Evolutionary conservation across 1,140 invertebrate genomes (phyloP).

Genomic region (Nasonia vitripennis): DNA sequence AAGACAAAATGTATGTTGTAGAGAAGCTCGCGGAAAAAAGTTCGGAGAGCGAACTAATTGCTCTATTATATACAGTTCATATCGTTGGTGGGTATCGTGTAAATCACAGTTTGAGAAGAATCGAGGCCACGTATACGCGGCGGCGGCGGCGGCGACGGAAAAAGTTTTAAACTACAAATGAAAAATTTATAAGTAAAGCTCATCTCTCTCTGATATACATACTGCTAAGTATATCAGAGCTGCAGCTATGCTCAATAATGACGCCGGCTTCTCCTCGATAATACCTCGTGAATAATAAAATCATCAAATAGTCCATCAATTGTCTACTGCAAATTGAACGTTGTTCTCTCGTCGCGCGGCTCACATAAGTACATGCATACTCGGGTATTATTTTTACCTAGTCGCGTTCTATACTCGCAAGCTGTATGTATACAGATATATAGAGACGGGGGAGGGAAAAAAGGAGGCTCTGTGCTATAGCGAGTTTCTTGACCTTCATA

Average conservation of each 20-base stretch:
- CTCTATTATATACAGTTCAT: neutral
- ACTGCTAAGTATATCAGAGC: neutral
- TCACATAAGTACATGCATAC: neutral
- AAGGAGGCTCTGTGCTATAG: conserved; percentile 4
- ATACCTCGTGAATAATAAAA: conserved; percentile 16
- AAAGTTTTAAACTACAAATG: conserved; percentile 4
- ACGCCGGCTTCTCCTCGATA: neutral
- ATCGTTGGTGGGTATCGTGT: neutral
- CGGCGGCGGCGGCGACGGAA: neutral
- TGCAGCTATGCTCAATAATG: neutral
- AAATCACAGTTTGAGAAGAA: neutral
- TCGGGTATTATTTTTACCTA: conserved; percentile 14
- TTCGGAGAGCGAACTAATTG: too few species aligned
- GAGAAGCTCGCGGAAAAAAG: too few species aligned
- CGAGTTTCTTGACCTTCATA: conserved; percentile 29
- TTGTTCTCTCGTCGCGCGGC: neutral
- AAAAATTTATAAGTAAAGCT: neutral
- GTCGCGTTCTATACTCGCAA: conserved; percentile 1
- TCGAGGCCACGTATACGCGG: neutral
- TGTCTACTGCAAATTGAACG: conserved; percentile 9
- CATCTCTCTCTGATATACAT: neutral
- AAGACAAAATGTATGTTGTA: too few species aligned
- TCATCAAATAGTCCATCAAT: conserved; percentile 17
- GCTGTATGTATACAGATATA: neutral
- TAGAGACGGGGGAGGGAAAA: neutral